Percentiles rank a stretch among this genome's conserved stretches.
Conservation (phyloP, 2,797 vertebrate species). For the Perodicticus potto region DNA sequence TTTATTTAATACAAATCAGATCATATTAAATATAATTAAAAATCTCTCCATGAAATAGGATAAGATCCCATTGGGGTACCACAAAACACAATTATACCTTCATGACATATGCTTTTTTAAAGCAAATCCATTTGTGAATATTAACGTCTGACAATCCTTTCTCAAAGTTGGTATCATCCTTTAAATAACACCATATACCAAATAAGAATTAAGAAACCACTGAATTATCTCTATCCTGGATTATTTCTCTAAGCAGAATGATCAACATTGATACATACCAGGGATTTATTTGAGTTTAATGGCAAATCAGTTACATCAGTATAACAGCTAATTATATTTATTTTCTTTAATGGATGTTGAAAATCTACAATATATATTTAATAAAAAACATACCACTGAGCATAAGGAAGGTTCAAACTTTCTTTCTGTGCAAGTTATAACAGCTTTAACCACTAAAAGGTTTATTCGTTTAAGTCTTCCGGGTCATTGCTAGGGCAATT, state of each 20-base stretch:
- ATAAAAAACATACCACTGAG: background rate
- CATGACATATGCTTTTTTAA: constrained; percentile 71
- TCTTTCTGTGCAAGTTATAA: constrained; percentile 50
- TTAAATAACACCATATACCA: constrained; percentile 36
- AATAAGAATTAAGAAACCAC: constrained; percentile 66
- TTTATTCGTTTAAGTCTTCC: constrained; percentile 45
- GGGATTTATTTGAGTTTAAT: constrained; percentile 73
- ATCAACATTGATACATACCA: constrained; percentile 59
- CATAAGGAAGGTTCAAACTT: background rate
- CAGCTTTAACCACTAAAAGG: background rate
- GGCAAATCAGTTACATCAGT: constrained; percentile 40
- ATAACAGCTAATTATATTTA: constrained; percentile 62
- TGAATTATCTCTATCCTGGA: constrained; percentile 64
- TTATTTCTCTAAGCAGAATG: constrained; percentile 71
- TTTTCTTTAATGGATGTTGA: constrained; percentile 49
- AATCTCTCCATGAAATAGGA: constrained; percentile 76
- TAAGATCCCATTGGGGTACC: constrained; percentile 69
- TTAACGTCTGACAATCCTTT: constrained; percentile 70
- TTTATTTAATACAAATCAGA: constrained; percentile 80
- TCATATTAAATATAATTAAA: constrained; percentile 82
- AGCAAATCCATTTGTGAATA: constrained; percentile 61
- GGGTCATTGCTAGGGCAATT: constrained; percentile 49
- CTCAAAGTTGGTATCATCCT: constrained; percentile 62
- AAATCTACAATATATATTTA: constrained; percentile 29
- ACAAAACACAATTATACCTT: constrained; percentile 78